These are phyloP conservation scores for Merops nubicus DNA, from an alignment of 2,113 vertebrate genomes.

Conservation along the genomic window DNA sequence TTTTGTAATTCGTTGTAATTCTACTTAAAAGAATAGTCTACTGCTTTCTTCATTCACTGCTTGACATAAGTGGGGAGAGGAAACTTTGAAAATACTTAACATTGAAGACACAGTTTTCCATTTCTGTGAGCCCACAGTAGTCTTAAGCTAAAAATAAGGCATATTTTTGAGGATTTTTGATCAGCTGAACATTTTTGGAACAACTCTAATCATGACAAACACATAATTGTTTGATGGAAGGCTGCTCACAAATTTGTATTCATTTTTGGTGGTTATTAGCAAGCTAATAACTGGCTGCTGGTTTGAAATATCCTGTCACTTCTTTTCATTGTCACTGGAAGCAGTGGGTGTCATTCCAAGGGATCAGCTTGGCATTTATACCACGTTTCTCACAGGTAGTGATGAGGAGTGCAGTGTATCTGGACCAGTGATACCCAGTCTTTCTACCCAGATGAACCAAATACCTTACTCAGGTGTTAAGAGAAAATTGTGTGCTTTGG, in stretches of 20 bases:
- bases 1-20: neutral
- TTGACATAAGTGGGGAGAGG: neutral
- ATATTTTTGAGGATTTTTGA: neutral
- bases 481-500: neutral
- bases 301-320: constrained; percentile 5
- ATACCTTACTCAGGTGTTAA: neutral
- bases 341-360: neutral
- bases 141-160: neutral
- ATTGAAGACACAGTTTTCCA: neutral
- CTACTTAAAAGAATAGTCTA: neutral
- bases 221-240: neutral
- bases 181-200: neutral
- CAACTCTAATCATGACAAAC: neutral
- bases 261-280: neutral
- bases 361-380: neutral
- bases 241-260: neutral
- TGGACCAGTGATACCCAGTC: neutral
- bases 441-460: neutral
- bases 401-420: neutral
- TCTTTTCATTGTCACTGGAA: neutral
- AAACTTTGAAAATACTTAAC: constrained; percentile 2
- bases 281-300: neutral
- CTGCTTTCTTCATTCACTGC: neutral
- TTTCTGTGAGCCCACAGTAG: neutral
- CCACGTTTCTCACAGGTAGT: neutral